These are phyloP conservation scores for Drosophila prolongata DNA, from an alignment of 2,888 invertebrate species.

Conservation along the genomic window DNA sequence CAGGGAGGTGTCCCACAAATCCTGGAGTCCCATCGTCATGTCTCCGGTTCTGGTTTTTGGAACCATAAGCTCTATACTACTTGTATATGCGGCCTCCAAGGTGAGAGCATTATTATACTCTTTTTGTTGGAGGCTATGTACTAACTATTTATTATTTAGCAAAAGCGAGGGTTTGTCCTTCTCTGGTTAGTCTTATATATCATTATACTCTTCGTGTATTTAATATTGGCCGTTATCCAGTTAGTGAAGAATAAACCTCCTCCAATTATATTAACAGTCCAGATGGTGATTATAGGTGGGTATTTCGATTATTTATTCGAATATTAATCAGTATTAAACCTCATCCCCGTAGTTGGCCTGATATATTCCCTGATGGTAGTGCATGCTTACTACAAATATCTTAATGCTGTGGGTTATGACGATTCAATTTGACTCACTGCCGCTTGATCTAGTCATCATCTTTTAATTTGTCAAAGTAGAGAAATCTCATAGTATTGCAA, in stretches of 20 bases:
- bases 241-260: fast-evolving
- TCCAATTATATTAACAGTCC: not conserved
- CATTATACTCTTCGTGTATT: constrained; percentile 9
- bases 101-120: constrained; percentile 22
- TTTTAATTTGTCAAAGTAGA: not conserved
- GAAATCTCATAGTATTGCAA: not conserved
- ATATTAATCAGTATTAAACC: not conserved
- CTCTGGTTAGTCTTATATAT: constrained; percentile 33
- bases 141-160: constrained; percentile 4
- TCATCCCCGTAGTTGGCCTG: constrained; percentile 11
- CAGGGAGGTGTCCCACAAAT: constrained; percentile 3
- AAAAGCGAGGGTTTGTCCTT: constrained; percentile 22
- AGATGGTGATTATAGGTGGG: constrained; percentile 21
- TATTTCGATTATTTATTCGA: not conserved
- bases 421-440: not conserved
- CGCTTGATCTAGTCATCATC: constrained; percentile 8
- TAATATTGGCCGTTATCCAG: constrained; percentile 22
- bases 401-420: not conserved
- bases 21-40: constrained; percentile 25
- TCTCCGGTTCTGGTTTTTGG: constrained; percentile 31
- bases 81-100: constrained; percentile 45
- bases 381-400: constrained; percentile 19
- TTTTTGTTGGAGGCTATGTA: not conserved
- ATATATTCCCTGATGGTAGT: constrained; percentile 30
- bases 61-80: constrained; percentile 33